These are phyloP conservation scores for Dipodomys stephensi DNA, from an alignment of 2,113 vertebrate genomes.

Conservation along the genomic window DNA sequence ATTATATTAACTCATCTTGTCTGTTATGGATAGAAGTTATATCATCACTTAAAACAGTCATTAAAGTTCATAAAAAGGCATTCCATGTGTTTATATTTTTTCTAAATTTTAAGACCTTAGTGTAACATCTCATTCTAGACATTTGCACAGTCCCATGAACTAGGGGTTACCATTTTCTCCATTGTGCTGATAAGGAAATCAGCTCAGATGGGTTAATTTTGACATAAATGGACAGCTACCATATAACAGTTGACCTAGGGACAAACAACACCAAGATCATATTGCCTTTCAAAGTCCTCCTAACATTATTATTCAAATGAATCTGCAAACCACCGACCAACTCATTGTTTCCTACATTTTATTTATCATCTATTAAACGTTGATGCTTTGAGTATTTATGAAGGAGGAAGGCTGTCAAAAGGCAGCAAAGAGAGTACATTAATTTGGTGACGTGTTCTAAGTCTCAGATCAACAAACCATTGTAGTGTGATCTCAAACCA, in stretches of 20 bases:
- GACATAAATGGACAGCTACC: background rate
- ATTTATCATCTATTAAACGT: background rate
- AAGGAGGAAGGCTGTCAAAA: background rate
- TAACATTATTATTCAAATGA: background rate
- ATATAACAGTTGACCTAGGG: background rate
- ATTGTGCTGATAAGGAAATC: background rate
- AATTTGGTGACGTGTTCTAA: background rate
- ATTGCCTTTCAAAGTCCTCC: background rate
- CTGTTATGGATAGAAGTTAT: fast-evolving
- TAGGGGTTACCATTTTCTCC: background rate
- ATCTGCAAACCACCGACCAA: background rate
- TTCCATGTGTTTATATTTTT: background rate
- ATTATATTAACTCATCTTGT: background rate
- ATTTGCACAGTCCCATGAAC: background rate
- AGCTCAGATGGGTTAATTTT: background rate
- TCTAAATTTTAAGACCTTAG: background rate
- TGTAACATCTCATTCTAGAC: conserved; percentile 15
- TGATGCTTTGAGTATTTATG: background rate
- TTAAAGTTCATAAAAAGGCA: background rate
- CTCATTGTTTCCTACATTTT: background rate
- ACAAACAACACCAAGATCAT: background rate
- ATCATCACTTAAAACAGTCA: background rate
- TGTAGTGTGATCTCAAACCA: background rate
- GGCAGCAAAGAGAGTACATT: background rate
- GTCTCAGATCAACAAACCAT: background rate